Percentiles rank a stretch among this genome's conserved stretches.
Evolutionary conservation across 2,797 vertebrate genomes (phyloP).

Genomic region (Rhinatrema bivittatum): DNA sequence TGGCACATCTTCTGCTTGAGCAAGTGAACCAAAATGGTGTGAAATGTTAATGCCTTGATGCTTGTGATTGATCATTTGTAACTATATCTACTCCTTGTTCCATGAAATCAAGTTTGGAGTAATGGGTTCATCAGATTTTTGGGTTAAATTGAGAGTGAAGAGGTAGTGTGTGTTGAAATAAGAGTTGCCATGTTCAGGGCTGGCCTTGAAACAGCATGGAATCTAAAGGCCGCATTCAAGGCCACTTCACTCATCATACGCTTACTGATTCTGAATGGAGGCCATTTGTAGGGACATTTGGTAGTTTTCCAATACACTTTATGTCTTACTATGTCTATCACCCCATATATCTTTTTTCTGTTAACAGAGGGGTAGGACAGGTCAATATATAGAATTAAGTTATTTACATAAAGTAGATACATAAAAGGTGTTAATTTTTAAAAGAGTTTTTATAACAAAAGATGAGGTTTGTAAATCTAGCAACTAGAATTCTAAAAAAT

Average conservation of each 20-base stretch:
- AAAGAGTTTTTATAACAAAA: not conserved
- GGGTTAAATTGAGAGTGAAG: slow-evolving; percentile 98
- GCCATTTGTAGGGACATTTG: slow-evolving; percentile 80
- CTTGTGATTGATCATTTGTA: slow-evolving; percentile 97
- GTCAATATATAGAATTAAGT: slow-evolving; percentile 50
- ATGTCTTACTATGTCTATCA: slow-evolving; percentile 65
- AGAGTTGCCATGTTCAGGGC: slow-evolving; percentile 76
- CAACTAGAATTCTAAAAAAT: not conserved
- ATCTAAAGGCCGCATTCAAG: slow-evolving; percentile 86
- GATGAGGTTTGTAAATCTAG: not conserved
- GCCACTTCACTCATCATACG: slow-evolving; percentile 85
- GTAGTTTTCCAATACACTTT: slow-evolving; percentile 79
- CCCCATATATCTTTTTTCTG: slow-evolving; percentile 40
- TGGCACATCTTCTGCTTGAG: slow-evolving; percentile 82
- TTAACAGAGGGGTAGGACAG: slow-evolving; percentile 36
- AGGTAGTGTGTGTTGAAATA: slow-evolving; percentile 80
- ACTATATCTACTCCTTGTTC: slow-evolving; percentile 95
- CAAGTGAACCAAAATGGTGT: slow-evolving; percentile 93
- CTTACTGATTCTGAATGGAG: slow-evolving; percentile 87
- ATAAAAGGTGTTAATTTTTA: slow-evolving; percentile 19
- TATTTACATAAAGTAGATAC: slow-evolving; percentile 46
- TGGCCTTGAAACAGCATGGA: slow-evolving; percentile 83
- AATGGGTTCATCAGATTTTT: slow-evolving; percentile 87
- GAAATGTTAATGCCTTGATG: slow-evolving; percentile 95
- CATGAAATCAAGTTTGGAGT: slow-evolving; percentile 93